A percentile compares a stretch with the other conserved stretches of the same genome.
These are phyloP conservation scores for Helicoverpa armigera DNA, from an alignment of 1,140 invertebrate species.

Conservation along the genomic window DNA sequence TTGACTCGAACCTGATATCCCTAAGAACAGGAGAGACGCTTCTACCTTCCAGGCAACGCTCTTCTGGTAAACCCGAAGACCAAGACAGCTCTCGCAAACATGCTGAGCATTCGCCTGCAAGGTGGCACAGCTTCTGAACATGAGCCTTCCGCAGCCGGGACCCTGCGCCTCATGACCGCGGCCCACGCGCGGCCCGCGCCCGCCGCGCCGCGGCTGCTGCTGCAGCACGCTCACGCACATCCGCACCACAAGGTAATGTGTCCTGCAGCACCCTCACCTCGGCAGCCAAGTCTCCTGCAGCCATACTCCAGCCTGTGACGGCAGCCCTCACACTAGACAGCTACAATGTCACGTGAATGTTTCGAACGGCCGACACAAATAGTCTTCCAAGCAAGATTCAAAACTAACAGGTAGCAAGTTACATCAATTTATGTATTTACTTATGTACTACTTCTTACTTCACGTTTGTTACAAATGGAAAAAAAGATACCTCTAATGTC, in stretches of 20 bases:
- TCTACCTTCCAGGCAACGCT: slow-evolving; percentile 76
- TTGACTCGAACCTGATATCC: slow-evolving; percentile 8
- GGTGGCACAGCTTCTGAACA: slow-evolving; percentile 79
- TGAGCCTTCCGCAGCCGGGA: slow-evolving; percentile 90
- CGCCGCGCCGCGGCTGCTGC: slow-evolving; percentile 67
- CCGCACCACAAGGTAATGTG: slow-evolving; percentile 30
- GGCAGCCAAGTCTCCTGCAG: not conserved
- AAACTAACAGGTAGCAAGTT: too few relatives aligned
- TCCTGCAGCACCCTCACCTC: not conserved
- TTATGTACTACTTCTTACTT: too few relatives aligned
- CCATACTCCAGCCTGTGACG: too few relatives aligned
- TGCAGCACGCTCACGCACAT: slow-evolving; percentile 47
- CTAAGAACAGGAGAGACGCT: slow-evolving; percentile 20
- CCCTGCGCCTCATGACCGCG: slow-evolving; percentile 92
- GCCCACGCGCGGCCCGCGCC: slow-evolving; percentile 89
- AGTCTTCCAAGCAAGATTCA: too few relatives aligned
- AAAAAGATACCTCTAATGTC: too few relatives aligned
- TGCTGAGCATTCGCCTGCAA: slow-evolving; percentile 96
- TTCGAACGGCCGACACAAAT: too few relatives aligned
- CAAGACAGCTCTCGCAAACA: slow-evolving; percentile 97
- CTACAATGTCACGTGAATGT: too few relatives aligned
- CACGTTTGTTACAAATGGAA: too few relatives aligned
- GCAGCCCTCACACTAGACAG: too few relatives aligned
- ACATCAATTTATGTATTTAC: too few relatives aligned
- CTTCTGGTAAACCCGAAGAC: slow-evolving; percentile 95